Percentiles rank a stretch among this genome's conserved stretches.
These are phyloP conservation scores for Gymnoscopelus microlampas DNA, from an alignment of 2,797 vertebrate species.

Conservation along the genomic window DNA sequence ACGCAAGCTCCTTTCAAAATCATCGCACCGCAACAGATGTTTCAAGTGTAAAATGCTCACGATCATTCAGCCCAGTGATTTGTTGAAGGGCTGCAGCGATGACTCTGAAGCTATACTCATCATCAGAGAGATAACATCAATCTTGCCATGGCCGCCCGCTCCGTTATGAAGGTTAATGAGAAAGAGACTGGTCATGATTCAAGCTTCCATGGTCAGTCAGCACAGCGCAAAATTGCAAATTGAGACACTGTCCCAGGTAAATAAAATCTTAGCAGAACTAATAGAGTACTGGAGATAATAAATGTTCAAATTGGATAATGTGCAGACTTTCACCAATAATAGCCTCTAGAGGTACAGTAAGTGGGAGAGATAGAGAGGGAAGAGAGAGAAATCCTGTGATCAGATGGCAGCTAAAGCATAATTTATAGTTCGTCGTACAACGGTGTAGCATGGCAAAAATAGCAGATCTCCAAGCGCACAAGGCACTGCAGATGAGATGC, in stretches of 20 bases:
- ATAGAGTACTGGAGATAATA: constrained; percentile 7
- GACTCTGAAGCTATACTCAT: constrained; percentile 46
- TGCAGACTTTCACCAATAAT: neutral
- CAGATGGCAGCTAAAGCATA: neutral
- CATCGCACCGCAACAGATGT: constrained; percentile 61
- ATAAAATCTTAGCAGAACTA: constrained; percentile 1
- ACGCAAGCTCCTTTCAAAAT: constrained; percentile 44
- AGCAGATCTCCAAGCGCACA: no score
- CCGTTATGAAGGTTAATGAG: constrained; percentile 45
- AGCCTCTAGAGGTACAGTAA: neutral
- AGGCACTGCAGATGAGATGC: no score
- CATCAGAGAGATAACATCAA: constrained; percentile 50
- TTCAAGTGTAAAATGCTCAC: constrained; percentile 59
- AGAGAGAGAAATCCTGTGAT: neutral
- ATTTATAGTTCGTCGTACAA: no score
- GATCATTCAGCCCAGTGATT: constrained; percentile 62
- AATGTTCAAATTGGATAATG: neutral
- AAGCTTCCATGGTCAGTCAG: constrained; percentile 4
- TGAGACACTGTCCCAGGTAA: constrained; percentile 8
- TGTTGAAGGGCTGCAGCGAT: constrained; percentile 40
- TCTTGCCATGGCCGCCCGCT: constrained; percentile 26
- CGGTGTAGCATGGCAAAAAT: no score
- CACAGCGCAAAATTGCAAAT: constrained; percentile 1
- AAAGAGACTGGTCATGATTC: constrained; percentile 30
- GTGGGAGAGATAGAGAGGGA: neutral